Percentiles rank a stretch among this genome's conserved stretches.
Evolutionary conservation across 2,888 invertebrate genomes (phyloP).

Genomic region (Aporophyla lueneburgensis): DNA sequence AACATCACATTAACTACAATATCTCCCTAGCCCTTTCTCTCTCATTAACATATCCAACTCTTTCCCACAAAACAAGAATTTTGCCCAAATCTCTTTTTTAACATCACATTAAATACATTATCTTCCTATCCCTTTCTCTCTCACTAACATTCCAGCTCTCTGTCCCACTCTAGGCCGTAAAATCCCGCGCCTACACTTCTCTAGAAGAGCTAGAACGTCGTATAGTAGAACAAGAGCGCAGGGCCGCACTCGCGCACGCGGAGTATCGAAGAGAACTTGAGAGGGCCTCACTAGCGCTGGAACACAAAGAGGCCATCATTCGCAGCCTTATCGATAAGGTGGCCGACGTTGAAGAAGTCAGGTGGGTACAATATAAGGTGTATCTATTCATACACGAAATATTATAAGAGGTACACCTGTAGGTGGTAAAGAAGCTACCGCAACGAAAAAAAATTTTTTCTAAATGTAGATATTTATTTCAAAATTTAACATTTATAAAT

Average conservation of each 20-base stretch:
- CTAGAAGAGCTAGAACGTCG: slow-evolving; percentile 88
- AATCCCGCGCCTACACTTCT: slow-evolving; percentile 87
- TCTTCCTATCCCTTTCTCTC: background rate
- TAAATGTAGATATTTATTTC: too few relatives aligned
- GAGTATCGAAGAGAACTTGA: slow-evolving; percentile 84
- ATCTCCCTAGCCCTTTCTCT: background rate
- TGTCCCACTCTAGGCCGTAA: slow-evolving; percentile 79
- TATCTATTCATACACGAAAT: too few relatives aligned
- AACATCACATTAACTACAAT: background rate
- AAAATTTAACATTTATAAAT: too few relatives aligned
- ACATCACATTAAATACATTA: background rate
- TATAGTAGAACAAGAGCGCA: slow-evolving; percentile 84
- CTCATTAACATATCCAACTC: background rate
- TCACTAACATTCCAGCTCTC: background rate
- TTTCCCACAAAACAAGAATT: background rate
- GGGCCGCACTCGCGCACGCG: slow-evolving; percentile 81
- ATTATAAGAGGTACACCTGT: too few relatives aligned
- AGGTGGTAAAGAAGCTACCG: too few relatives aligned
- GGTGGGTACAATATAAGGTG: slow-evolving; percentile 67
- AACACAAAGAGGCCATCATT: slow-evolving; percentile 87
- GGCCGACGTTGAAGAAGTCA: slow-evolving; percentile 86
- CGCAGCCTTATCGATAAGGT: slow-evolving; percentile 87
- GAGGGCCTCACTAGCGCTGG: slow-evolving; percentile 79
- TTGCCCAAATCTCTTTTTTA: background rate
- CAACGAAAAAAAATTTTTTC: too few relatives aligned